Conservation (phyloP, 2,888 invertebrate genomes). For the Microctonus brassicae region DNA sequence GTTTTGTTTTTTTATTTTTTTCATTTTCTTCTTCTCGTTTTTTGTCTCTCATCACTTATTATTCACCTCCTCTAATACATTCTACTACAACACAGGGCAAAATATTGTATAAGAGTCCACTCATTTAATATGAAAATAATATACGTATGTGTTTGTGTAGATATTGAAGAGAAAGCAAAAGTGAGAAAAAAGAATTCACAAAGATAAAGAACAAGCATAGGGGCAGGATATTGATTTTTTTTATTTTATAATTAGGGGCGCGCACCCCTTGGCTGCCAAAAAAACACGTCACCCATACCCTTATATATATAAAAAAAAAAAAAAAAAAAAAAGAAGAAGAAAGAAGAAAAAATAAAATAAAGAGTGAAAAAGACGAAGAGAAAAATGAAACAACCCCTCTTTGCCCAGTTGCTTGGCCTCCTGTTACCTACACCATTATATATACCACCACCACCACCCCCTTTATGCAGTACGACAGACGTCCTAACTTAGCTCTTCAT, state of each 20-base stretch:
- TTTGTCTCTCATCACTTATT: constrained; percentile 53
- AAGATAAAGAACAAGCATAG: constrained; percentile 47
- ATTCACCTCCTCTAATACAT: no score
- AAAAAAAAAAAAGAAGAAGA: neutral
- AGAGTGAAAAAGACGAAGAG: constrained; percentile 22
- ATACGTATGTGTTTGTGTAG: neutral
- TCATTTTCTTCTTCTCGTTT: constrained; percentile 40
- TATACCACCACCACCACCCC: neutral
- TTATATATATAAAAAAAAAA: constrained; percentile 7
- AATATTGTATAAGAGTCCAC: no score
- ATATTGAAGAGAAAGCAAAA: constrained; percentile 12
- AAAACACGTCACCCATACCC: constrained; percentile 64
- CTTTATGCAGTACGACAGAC: constrained; percentile 40
- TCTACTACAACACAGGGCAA: no score
- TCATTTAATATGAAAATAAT: no score
- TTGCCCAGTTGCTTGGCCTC: neutral
- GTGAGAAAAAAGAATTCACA: constrained; percentile 35
- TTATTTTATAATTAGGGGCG: constrained; percentile 70
- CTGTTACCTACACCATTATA: neutral
- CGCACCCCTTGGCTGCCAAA: constrained; percentile 66
- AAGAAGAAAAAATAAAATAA: no score
- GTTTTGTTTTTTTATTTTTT: constrained; percentile 15
- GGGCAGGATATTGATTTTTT: constrained; percentile 70
- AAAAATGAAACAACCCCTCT: constrained; percentile 31
- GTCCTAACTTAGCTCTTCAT: constrained; percentile 33